Evolutionary conservation across 2,113 vertebrate genomes (phyloP).

Genomic region (Nymphicus hollandicus): DNA sequence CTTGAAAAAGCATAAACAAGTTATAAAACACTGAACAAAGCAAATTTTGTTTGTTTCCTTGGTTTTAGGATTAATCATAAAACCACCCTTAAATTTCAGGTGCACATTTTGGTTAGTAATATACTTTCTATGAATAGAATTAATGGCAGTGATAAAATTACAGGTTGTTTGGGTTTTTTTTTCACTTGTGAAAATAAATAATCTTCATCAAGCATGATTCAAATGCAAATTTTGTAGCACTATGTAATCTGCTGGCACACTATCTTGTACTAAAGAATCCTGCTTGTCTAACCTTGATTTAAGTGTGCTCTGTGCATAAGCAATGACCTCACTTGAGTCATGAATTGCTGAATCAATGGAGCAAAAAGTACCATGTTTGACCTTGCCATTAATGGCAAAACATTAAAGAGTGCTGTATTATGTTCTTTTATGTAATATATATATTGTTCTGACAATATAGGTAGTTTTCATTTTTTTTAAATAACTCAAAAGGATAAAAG

Average conservation of each 20-base stretch:
- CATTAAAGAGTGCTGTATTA: not conserved
- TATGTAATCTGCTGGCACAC: slow-evolving; percentile 17
- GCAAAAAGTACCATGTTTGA: slow-evolving; percentile 62
- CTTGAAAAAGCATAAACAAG: not conserved
- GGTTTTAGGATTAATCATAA: not conserved
- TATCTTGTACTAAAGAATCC: slow-evolving; percentile 54
- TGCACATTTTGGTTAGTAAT: not conserved
- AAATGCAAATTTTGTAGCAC: slow-evolving; percentile 22
- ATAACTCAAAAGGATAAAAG: not conserved
- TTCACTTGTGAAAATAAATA: not conserved
- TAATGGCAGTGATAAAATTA: not conserved
- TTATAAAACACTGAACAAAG: not conserved
- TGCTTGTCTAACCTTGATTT: slow-evolving; percentile 72
- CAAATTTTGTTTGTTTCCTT: not conserved
- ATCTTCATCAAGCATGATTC: not conserved
- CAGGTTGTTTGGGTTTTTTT: fast-evolving
- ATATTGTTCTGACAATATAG: not conserved
- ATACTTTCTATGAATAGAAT: not conserved
- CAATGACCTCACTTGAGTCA: slow-evolving; percentile 64
- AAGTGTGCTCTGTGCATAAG: slow-evolving; percentile 61
- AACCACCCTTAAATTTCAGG: not conserved
- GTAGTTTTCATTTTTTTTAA: not conserved
- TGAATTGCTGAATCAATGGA: slow-evolving; percentile 64
- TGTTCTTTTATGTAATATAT: slow-evolving; percentile 7
- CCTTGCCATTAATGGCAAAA: slow-evolving; percentile 68